Percentiles rank a stretch among this genome's conserved stretches.
Evolutionary conservation across 2,113 vertebrate genomes (phyloP).

Genomic region (Notechis scutatus): DNA sequence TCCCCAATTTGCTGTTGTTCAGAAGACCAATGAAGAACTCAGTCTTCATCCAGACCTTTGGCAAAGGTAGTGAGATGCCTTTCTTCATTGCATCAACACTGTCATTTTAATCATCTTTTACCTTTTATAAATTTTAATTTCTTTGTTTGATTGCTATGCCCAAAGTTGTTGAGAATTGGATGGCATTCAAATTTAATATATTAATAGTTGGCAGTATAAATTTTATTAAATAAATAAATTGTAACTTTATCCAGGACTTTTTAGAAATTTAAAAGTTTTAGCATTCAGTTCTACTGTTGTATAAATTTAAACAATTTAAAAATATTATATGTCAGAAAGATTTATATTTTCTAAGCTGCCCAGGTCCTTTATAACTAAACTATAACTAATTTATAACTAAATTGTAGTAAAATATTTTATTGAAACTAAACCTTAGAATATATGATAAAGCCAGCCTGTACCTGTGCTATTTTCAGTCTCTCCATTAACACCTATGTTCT

Average conservation of each 20-base stretch:
- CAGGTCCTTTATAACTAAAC: background rate
- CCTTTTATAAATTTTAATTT: background rate
- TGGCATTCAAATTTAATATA: background rate
- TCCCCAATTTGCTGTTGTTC: background rate
- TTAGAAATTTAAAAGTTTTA: background rate
- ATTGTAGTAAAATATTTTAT: background rate
- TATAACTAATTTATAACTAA: background rate
- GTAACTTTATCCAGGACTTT: background rate
- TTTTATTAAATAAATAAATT: background rate
- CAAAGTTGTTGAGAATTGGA: background rate
- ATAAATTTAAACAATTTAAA: background rate
- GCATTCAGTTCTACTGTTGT: background rate
- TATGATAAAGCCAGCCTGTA: background rate
- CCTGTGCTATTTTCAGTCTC: background rate
- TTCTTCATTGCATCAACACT: background rate
- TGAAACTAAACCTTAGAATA: background rate
- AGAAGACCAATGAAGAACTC: background rate
- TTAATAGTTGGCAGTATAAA: background rate
- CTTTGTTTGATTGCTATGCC: background rate
- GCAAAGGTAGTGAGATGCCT: background rate
- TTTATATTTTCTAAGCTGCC: background rate
- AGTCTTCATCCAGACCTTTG: background rate
- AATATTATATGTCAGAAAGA: background rate
- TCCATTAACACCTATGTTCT: background rate
- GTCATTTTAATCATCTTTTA: background rate